Evolutionary conservation across 2,888 invertebrate species (phyloP), one percentile per base, ranked within the genome.

Genomic region (Lepidochitona cinerea): DNA sequence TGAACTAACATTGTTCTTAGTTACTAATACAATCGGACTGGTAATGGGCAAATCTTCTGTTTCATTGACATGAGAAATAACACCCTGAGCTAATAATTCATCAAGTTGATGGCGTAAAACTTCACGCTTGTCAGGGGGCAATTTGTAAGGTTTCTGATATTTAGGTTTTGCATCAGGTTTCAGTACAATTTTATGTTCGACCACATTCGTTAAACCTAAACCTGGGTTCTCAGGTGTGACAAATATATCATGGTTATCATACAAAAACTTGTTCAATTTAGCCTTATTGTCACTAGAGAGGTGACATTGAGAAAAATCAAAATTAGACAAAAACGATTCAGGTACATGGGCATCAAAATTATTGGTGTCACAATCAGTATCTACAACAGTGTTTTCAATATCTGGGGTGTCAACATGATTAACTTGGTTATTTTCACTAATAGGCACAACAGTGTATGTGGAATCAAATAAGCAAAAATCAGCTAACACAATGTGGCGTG

Each of bases 181-280:
- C 32, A 68, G 49, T 5, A 18, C 14, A 29, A 68, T 68, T 14
- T 12, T 68, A 49, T 68, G 68, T 68, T 68, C 32, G 2, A 41
- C 49, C 4, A 49, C 49, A 49, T 41, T 18, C 6, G 68, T 49
- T 29, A 68, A 32, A 3, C 68, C 68, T 49, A 68, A 49, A 6
- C 32, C 29, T 4, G 68, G 68, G 49, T 68, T 68, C 12, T 49
- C 49, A 18, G 23, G n/a, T 12, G 70, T 70, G 7, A 70, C 70
- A 70, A 70, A 69, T 18, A 70, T n/a, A 70, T 37, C 70, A n/a
- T 36, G 29, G 23, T 70, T 53, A 65, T 23, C 7, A 65, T 65
- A 9, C 7, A 14, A 35, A 65, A 65, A 32, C n/a, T n/a, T n/a
- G n/a, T n/a, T n/a, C n/a, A n/a, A n/a, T n/a, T n/a, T n/a, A n/a